Evolutionary conservation across 1,140 invertebrate genomes (phyloP), one percentile per base, ranked within the genome.

Genomic region (Glossosoma conforme): DNA sequence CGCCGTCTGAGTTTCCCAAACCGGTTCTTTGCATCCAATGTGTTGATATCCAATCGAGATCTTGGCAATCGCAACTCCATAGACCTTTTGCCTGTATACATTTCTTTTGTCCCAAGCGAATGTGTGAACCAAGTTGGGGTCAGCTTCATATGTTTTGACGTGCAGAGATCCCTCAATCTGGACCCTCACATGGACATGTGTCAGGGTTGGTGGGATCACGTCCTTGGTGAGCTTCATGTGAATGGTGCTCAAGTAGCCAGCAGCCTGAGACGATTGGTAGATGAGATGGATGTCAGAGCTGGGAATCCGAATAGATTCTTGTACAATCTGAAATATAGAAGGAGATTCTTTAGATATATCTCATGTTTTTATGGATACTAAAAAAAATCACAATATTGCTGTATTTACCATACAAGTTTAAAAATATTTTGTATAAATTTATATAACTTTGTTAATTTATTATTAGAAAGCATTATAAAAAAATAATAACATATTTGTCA

Each of bases 101-200:
- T 98, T 98, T 44, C 91, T 75, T 65, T 97, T 94, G 67, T 96
- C 93, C 96, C 96, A 98, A 1, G 93, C 89, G 66, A 95, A 98
- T 0, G 90, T 92, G 68, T 97, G 93, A 32, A 87, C 92, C 20
- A 99, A 75, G 65, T 94, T 89, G 0, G 93, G 89, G 69, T 97
- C 93, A 0, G 95, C 93, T 68, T 98, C 94, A 66, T 98, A 97
- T 1, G 86, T 87, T 69, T 91, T 90, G 5, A 91, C 85, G 65
- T 93, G 87, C 10, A 93, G 75, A 1, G 91, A 91, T 1, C 95
- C 94, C 69, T 96, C 91, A 37, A 97, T 89, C 56, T 91, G 86
- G 1, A 91, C 87, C 65, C 83, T 83, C n/a, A 86, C 85, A 65
- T 97, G 91, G 0, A 98, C 91, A 48, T 91, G 83, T 2, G 84